Evolutionary conservation across 2,797 vertebrate species (phyloP).

Genomic region (Arnoldichthys spilopterus): DNA sequence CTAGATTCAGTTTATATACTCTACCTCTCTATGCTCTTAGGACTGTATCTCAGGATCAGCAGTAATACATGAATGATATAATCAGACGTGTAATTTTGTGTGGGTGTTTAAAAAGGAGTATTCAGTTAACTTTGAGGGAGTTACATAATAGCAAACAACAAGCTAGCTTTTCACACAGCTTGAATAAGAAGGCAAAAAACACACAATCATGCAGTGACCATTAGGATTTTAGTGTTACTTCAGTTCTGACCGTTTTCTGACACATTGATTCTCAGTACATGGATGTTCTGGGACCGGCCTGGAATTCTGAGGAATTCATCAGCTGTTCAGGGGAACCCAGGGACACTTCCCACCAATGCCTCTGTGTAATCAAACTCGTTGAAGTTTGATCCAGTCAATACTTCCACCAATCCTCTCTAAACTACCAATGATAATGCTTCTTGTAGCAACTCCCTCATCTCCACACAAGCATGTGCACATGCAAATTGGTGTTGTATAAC

Average conservation of each 20-base stretch:
- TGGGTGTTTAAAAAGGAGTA: conserved; percentile 15
- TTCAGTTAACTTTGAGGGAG: conserved; percentile 33
- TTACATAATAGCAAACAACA: conserved; percentile 27
- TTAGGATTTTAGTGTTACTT: background rate
- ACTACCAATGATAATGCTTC: conserved; percentile 69
- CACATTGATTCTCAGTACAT: background rate
- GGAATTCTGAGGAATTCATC: conserved; percentile 50
- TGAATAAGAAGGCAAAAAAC: background rate
- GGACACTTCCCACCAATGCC: conserved; percentile 46
- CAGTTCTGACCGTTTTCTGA: background rate
- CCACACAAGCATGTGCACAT: background rate
- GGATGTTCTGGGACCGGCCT: background rate
- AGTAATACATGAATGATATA: background rate
- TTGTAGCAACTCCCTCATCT: conserved; percentile 47
- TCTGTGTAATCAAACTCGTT: conserved; percentile 64
- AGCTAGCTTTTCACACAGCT: background rate
- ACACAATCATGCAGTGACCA: background rate
- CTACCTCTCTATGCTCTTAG: background rate
- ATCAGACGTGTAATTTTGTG: conserved; percentile 11
- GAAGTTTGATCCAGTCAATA: conserved; percentile 75
- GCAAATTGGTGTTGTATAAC: background rate
- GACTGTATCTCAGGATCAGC: background rate
- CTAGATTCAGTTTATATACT: background rate
- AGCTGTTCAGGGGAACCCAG: conserved; percentile 64
- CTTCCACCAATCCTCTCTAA: conserved; percentile 50